A percentile compares a stretch with the other conserved stretches of the same genome.
Conservation (phyloP, 2,797 vertebrate genomes). For the Xenopus petersii region DNA sequence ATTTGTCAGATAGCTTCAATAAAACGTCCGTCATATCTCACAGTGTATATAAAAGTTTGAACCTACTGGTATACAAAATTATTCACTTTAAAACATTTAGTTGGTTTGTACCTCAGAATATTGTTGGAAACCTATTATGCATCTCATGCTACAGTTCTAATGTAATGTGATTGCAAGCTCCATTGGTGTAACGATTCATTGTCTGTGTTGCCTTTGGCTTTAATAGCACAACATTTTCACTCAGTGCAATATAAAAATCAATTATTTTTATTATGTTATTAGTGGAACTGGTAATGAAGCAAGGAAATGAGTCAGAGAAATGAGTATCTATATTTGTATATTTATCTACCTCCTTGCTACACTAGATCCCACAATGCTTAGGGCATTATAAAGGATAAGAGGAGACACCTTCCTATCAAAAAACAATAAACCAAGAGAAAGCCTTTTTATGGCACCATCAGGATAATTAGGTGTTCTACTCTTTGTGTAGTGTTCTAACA, state of each 20-base stretch:
- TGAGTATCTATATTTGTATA: slow-evolving; percentile 25
- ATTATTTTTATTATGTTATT: slow-evolving; percentile 51
- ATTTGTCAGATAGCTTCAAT: no score
- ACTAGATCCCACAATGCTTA: slow-evolving; percentile 25
- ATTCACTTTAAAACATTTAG: no score
- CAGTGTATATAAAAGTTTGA: no score
- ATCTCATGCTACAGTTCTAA: no score
- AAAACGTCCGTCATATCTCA: no score
- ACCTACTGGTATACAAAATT: no score
- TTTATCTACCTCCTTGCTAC: slow-evolving; percentile 38
- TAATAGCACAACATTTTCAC: slow-evolving; percentile 40
- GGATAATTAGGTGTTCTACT: slow-evolving; percentile 46
- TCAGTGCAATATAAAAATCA: slow-evolving; percentile 45
- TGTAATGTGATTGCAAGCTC: slow-evolving; percentile 40
- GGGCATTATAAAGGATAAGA: slow-evolving; percentile 15
- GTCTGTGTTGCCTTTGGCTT: slow-evolving; percentile 29
- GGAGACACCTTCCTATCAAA: slow-evolving; percentile 35
- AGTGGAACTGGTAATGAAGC: slow-evolving; percentile 49
- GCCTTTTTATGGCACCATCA: slow-evolving; percentile 41
- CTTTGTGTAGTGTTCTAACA: slow-evolving; percentile 42
- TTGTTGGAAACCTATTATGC: no score
- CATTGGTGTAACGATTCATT: slow-evolving; percentile 35
- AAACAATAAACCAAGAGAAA: slow-evolving; percentile 43
- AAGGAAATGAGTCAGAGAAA: slow-evolving; percentile 49
- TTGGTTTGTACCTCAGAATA: no score